Evolutionary conservation across 2,797 vertebrate genomes (phyloP), one percentile per base, ranked within the genome.

Genomic region (Phaenicophaeus curvirostris): DNA sequence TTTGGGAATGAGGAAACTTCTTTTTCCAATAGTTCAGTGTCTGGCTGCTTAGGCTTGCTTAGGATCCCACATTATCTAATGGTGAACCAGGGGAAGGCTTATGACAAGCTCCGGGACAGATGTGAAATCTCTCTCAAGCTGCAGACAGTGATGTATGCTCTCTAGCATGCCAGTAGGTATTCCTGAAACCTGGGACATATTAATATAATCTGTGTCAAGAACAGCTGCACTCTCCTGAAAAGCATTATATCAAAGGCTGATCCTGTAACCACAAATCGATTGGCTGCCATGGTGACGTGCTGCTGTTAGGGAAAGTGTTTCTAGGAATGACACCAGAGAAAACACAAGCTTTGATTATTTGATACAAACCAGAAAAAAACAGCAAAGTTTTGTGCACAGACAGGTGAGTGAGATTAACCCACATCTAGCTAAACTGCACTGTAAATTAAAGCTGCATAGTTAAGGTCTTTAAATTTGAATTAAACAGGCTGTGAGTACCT

Each of bases 401-500:
- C n/a, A 71, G 54, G 37, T 7, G 10, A 86, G 31, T 6, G 44
- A 73, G 55, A 81, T 81, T 77, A 89, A 68, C 55, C 23, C 65
- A n/a, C n/a, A 35, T 41, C 44, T 30, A 68, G 44, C 19, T 71
- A 67, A 85, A 59, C 2, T 31, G 25, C 44, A 53, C 73, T 67
- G 5, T 1, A 27, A 94, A 90, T 62, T 71, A 67, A 76, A 85
- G 69, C 50, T 30, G 25, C 5, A 2, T 35, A 23, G 9, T 58
- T 72, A 28, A 75, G 50, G 46, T 53, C 19, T 42, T 83, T 31
- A 31, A 30, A 53, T 33, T 25, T 46, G 68, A 57, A 39, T 5
- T n/a, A 69, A 88, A 27, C 0, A 1, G 14, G 31, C 18, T 28
- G 3, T 19, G 35, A 78, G 72, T 65, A 98, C 99, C 88, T 97